Conservation (phyloP, 2,797 vertebrate species). For the Prionace glauca region DNA sequence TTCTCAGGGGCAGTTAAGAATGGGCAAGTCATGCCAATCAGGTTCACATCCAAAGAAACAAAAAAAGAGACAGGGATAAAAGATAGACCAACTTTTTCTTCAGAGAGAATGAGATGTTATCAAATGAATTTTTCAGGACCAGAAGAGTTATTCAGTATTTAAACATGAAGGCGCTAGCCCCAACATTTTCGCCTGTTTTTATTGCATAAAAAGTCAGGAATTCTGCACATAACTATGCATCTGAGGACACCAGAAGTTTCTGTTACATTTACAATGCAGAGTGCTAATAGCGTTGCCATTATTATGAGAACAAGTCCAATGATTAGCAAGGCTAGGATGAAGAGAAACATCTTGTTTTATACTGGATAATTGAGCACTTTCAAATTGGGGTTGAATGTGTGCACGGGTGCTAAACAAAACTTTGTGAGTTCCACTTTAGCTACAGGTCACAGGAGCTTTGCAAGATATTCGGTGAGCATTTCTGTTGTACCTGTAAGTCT, state of each 20-base stretch:
- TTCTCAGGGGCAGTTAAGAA: no score
- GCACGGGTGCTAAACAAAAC: neutral
- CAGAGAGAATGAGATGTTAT: neutral
- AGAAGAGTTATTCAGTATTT: neutral
- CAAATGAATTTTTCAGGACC: neutral
- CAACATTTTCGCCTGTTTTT: neutral
- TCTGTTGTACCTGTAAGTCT: neutral
- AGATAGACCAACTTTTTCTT: neutral
- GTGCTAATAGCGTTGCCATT: neutral
- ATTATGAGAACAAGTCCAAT: neutral
- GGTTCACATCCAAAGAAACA: no score
- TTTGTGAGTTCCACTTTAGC: neutral
- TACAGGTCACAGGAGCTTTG: neutral
- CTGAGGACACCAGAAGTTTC: neutral
- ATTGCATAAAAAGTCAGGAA: neutral
- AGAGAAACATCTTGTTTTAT: neutral
- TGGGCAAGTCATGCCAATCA: no score
- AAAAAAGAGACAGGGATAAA: no score
- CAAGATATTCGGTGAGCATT: neutral
- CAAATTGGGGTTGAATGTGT: neutral
- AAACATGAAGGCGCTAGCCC: neutral
- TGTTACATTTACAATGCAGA: neutral
- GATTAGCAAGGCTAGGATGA: neutral
- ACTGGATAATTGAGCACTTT: neutral
- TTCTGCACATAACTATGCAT: neutral